Percentiles rank a stretch among this genome's conserved stretches.
Evolutionary conservation across 2,888 invertebrate species (phyloP).

Genomic region (Drosophila kokeensis): DNA sequence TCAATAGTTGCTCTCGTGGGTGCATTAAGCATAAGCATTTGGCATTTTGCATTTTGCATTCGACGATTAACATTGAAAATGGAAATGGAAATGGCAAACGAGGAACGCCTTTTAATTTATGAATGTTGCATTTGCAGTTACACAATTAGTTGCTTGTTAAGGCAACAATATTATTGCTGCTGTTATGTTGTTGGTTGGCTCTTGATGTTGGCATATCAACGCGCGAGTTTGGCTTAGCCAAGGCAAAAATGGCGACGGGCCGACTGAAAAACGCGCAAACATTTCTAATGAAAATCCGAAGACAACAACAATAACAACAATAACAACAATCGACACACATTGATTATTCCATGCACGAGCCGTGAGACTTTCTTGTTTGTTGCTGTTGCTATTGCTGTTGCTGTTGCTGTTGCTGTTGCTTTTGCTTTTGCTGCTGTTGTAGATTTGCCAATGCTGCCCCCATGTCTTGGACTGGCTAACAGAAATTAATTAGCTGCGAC

Average conservation of each 20-base stretch:
- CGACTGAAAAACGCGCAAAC: slow-evolving; percentile 68
- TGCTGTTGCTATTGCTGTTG: slow-evolving; percentile 47
- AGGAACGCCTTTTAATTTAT: slow-evolving; percentile 69
- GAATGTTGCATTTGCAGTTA: slow-evolving; percentile 70
- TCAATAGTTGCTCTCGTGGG: slow-evolving; percentile 49
- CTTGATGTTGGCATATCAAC: slow-evolving; percentile 49
- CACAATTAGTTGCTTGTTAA: slow-evolving; percentile 72
- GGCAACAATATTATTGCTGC: slow-evolving; percentile 41
- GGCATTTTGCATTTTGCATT: slow-evolving; percentile 40
- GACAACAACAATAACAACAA: slow-evolving; percentile 23
- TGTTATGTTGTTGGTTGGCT: slow-evolving; percentile 7
- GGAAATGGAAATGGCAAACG: slow-evolving; percentile 54
- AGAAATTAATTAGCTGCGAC: slow-evolving; percentile 77
- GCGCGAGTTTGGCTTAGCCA: slow-evolving; percentile 44
- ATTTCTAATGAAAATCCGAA: slow-evolving; percentile 75
- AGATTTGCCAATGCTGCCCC: slow-evolving; percentile 51
- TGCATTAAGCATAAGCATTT: slow-evolving; percentile 40
- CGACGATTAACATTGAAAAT: slow-evolving; percentile 80
- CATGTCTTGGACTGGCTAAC: slow-evolving; percentile 64
- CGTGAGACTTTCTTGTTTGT: slow-evolving; percentile 69
- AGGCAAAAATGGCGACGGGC: slow-evolving; percentile 55
- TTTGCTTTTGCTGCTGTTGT: slow-evolving; percentile 15
- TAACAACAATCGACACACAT: slow-evolving; percentile 39
- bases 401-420: neutral
- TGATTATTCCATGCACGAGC: slow-evolving; percentile 66